These are phyloP conservation scores for Periplaneta americana DNA, from an alignment of 1,140 invertebrate species.

Conservation along the genomic window DNA sequence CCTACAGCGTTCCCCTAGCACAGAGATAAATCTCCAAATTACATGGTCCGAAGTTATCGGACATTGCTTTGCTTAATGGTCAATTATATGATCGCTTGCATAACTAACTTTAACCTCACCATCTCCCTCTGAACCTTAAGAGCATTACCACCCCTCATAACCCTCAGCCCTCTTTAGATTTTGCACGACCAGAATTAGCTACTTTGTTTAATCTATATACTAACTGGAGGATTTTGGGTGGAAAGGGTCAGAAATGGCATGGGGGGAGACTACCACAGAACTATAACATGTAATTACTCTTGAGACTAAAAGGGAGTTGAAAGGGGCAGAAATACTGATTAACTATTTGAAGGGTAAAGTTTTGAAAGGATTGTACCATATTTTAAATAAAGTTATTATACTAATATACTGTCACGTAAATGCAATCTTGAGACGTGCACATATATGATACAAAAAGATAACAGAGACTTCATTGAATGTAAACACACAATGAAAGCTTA, in stretches of 20 bases:
- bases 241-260: not conserved
- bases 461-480: not conserved
- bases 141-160: not conserved
- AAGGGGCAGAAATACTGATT: not conserved
- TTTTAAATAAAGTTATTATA: not conserved
- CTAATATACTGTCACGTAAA: not conserved
- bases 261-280: not conserved
- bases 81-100: not conserved
- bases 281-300: not conserved
- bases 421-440: not conserved
- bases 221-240: not conserved
- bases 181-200: not conserved
- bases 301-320: not conserved
- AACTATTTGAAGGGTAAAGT: not conserved
- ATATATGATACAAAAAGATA: not conserved
- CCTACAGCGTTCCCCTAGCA: not conserved
- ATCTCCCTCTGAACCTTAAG: not conserved
- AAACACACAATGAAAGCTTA: not conserved
- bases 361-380: not conserved
- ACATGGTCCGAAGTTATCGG: not conserved
- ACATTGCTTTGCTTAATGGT: not conserved
- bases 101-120: not conserved
- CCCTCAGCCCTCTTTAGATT: not conserved
- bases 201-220: not conserved
- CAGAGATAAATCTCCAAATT: not conserved